Evolutionary conservation across 2,888 invertebrate species (phyloP).

Genomic region (Noctua pronuba): DNA sequence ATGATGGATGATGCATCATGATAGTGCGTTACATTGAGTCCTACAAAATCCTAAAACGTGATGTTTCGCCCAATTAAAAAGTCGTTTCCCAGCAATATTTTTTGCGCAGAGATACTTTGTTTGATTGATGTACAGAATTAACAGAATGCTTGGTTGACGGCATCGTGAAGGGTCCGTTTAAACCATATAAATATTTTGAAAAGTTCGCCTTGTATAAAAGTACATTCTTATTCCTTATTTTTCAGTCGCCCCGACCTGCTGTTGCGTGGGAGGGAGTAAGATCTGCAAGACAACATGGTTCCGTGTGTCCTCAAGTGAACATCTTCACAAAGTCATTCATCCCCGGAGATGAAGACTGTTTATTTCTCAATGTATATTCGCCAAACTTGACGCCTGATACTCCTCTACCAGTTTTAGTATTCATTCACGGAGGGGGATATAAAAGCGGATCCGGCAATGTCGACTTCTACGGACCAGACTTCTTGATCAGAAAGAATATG

Average conservation of each 20-base stretch:
- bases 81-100: too few relatives aligned
- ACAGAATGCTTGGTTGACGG: background rate
- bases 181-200: too few relatives aligned
- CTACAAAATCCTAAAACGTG: too few relatives aligned
- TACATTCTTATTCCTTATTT: background rate
- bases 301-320: conserved; percentile 36
- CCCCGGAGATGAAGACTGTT: conserved; percentile 46
- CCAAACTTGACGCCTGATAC: conserved; percentile 19
- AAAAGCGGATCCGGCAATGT: conserved; percentile 44
- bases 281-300: conserved; percentile 34
- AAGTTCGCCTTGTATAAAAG: background rate
- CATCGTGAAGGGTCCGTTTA: background rate
- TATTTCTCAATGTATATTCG: conserved; percentile 50
- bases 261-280: conserved; percentile 27
- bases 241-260: conserved; percentile 34
- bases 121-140: background rate
- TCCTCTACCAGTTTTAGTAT: conserved; percentile 37
- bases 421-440: conserved; percentile 44
- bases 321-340: background rate
- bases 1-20: too few relatives aligned
- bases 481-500: conserved; percentile 28
- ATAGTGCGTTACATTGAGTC: too few relatives aligned
- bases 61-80: background rate
- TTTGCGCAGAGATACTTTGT: background rate
- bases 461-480: conserved; percentile 36